Conservation (phyloP, 2,113 vertebrate genomes). For the Rafetus swinhoei region DNA sequence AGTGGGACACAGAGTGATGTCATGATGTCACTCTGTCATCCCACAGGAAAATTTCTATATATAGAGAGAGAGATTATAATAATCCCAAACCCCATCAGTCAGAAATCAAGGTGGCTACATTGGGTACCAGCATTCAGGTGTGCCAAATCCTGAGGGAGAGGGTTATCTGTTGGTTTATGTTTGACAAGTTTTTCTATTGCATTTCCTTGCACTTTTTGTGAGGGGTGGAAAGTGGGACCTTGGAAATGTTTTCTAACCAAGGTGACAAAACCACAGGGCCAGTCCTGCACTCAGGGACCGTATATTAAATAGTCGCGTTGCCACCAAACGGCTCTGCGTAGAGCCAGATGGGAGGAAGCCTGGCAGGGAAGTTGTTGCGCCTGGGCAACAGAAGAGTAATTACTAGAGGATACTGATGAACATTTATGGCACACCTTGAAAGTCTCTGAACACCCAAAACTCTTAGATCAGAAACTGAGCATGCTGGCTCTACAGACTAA, state of each 20-base stretch:
- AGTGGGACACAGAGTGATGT: no score
- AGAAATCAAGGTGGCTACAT: not conserved
- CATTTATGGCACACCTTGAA: not conserved
- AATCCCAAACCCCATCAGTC: not conserved
- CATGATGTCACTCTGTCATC: no score
- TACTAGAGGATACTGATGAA: not conserved
- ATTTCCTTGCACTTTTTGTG: not conserved
- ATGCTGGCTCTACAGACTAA: accelerated
- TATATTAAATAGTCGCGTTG: not conserved
- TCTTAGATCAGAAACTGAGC: not conserved
- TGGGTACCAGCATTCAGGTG: not conserved
- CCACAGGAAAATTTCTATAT: no score
- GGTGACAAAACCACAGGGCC: not conserved
- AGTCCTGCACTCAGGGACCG: not conserved
- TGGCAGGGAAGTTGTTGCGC: not conserved
- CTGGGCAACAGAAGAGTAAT: accelerated
- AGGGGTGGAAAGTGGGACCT: no score
- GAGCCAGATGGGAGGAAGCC: not conserved
- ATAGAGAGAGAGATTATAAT: not conserved
- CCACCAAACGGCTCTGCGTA: not conserved
- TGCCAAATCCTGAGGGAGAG: not conserved
- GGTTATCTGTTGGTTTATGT: not conserved
- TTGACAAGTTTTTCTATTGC: not conserved
- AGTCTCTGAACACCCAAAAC: not conserved
- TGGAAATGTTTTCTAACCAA: not conserved